These are phyloP conservation scores for Pantherophis guttatus DNA, from an alignment of 2,113 vertebrate genomes.

Conservation along the genomic window DNA sequence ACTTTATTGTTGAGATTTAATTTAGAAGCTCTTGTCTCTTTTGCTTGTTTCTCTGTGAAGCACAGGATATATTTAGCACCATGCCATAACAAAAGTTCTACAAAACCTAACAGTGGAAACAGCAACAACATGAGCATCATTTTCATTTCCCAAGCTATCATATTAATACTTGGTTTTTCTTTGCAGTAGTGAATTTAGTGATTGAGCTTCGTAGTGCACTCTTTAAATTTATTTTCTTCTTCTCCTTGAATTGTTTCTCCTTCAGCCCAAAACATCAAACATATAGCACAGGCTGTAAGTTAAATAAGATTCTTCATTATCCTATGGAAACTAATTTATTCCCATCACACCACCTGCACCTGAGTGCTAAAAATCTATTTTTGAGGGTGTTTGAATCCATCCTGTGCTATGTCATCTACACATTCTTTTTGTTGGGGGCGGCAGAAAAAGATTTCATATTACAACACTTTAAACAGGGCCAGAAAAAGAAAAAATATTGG, in stretches of 20 bases:
- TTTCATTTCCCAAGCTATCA: not conserved
- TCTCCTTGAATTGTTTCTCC: conserved; percentile 17
- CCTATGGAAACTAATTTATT: conserved; percentile 50
- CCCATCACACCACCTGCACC: conserved; percentile 20
- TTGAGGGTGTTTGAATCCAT: conserved; percentile 12
- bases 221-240: conserved; percentile 16
- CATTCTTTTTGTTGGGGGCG: not conserved
- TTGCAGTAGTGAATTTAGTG: not conserved
- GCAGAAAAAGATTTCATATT: not conserved
- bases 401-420: not conserved
- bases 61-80: not conserved
- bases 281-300: conserved; percentile 44
- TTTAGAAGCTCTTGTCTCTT: not conserved
- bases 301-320: conserved; percentile 51
- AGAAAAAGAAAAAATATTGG: not conserved
- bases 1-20: not conserved
- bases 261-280: not conserved
- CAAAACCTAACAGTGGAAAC: not conserved
- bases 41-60: not conserved
- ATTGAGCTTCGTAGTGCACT: not conserved
- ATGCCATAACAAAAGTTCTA: not conserved
- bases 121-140: not conserved
- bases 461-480: not conserved
- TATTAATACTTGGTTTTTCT: not conserved
- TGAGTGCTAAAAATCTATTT: conserved; percentile 23